Evolutionary conservation across 1,140 invertebrate species (phyloP).

Genomic region (Brachionus sp.): DNA sequence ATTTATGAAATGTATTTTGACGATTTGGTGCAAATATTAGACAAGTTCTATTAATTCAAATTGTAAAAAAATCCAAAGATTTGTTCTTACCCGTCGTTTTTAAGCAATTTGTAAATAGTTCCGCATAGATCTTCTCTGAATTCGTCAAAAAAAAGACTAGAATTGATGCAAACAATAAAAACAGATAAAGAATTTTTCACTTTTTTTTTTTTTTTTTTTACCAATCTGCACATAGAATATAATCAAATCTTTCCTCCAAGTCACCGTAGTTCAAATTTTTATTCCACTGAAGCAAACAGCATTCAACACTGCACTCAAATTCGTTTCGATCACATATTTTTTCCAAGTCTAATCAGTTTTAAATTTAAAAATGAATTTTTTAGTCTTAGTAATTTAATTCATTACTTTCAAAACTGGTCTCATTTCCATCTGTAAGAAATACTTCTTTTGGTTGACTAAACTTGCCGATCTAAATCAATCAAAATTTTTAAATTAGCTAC

Average conservation of each 20-base stretch:
- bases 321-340: constrained; percentile 58
- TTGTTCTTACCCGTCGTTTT: constrained; percentile 58
- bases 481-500: not conserved
- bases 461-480: constrained; percentile 51
- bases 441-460: constrained; percentile 53
- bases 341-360: constrained; percentile 65
- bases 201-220: constrained; percentile 38
- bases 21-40: constrained; percentile 73
- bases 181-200: not conserved
- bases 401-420: constrained; percentile 71
- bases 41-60: no score
- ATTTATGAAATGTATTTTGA: constrained; percentile 69
- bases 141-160: constrained; percentile 73
- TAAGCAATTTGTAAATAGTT: constrained; percentile 68
- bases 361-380: not conserved
- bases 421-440: constrained; percentile 73
- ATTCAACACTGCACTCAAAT: constrained; percentile 35
- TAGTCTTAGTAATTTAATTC: not conserved
- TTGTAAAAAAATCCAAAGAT: no score
- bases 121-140: constrained; percentile 69
- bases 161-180: constrained; percentile 22
- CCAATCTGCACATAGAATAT: constrained; percentile 73
- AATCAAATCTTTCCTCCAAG: constrained; percentile 63
- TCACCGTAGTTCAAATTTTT: constrained; percentile 48
- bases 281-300: constrained; percentile 52